Conservation (phyloP, 30 jellyfish, hydroid and myxozoan species). For the Aurelia coerulea region DNA sequence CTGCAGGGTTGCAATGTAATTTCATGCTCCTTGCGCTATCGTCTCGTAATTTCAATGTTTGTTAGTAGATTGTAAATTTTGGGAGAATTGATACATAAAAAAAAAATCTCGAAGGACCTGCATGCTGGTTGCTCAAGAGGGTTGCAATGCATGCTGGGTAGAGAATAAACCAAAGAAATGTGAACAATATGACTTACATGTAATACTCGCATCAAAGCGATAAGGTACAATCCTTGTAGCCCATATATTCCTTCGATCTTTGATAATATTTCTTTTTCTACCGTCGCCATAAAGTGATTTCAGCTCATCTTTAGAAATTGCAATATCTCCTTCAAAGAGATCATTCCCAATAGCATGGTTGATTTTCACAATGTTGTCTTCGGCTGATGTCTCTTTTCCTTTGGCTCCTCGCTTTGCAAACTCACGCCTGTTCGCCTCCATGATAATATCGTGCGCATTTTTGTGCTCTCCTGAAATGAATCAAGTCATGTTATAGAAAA, state of each 20-base stretch:
- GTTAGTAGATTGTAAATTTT: too few species aligned
- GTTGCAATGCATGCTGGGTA: neutral
- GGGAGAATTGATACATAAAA: too few species aligned
- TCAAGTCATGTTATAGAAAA: too few species aligned
- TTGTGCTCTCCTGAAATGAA: neutral
- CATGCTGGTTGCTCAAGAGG: too few species aligned
- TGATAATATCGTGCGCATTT: constrained; percentile 51
- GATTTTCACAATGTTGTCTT: constrained; percentile 30
- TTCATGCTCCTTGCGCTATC: too few species aligned
- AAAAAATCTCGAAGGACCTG: too few species aligned
- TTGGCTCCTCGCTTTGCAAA: neutral
- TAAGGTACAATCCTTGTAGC: constrained; percentile 26
- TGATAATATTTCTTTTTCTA: neutral
- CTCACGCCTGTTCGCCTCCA: constrained; percentile 10
- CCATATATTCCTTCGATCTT: constrained; percentile 26
- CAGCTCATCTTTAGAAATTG: neutral
- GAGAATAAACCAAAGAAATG: neutral
- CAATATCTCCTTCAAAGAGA: constrained; percentile 44
- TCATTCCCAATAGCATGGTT: constrained; percentile 19
- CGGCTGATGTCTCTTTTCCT: constrained; percentile 9
- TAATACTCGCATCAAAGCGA: neutral
- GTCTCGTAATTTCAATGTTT: too few species aligned
- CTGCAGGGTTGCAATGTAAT: too few species aligned
- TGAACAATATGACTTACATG: too few species aligned
- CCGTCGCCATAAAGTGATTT: constrained; percentile 3